phyloP scores from a whole-genome alignment of 1,140 invertebrate species.

The Solenopsis invicta region DNA sequence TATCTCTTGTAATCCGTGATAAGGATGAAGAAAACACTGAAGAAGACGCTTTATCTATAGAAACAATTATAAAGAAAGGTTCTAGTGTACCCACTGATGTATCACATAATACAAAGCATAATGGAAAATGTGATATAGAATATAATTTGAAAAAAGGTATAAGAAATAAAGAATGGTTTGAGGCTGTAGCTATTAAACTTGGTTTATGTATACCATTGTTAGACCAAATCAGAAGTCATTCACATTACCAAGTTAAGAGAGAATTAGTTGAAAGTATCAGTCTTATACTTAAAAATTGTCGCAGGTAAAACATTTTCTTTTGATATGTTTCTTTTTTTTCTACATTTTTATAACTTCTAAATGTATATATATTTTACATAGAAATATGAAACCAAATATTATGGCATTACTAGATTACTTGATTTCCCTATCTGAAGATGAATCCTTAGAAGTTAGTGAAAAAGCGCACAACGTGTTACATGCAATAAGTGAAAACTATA shows the following conservation, averaged over 20 bases:
- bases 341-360: conserved; percentile 30
- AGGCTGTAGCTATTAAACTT: conserved; percentile 88
- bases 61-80: conserved; percentile 18
- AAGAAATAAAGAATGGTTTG: conserved; percentile 88
- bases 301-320: conserved; percentile 82
- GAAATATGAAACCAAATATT: conserved; percentile 88
- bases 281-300: conserved; percentile 87
- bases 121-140: conserved; percentile 78
- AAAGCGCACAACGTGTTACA: conserved; percentile 82
- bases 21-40: conserved; percentile 64
- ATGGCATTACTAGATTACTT: conserved; percentile 88
- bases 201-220: conserved; percentile 86
- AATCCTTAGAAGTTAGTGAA: conserved; percentile 84
- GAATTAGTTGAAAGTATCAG: conserved; percentile 87
- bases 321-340: background rate
- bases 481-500: conserved; percentile 82
- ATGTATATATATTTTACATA: conserved; percentile 78
- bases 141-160: conserved; percentile 84
- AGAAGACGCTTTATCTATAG: conserved; percentile 29
- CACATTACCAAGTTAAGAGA: conserved; percentile 87
- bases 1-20: conserved; percentile 87
- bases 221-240: conserved; percentile 86
- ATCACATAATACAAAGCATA: conserved; percentile 52
- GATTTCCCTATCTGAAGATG: conserved; percentile 88
- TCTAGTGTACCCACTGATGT: conserved; percentile 39